A percentile compares a stretch with the other conserved stretches of the same genome.
Conservation (phyloP, 2,113 vertebrate genomes). For the Halcyon senegalensis region DNA sequence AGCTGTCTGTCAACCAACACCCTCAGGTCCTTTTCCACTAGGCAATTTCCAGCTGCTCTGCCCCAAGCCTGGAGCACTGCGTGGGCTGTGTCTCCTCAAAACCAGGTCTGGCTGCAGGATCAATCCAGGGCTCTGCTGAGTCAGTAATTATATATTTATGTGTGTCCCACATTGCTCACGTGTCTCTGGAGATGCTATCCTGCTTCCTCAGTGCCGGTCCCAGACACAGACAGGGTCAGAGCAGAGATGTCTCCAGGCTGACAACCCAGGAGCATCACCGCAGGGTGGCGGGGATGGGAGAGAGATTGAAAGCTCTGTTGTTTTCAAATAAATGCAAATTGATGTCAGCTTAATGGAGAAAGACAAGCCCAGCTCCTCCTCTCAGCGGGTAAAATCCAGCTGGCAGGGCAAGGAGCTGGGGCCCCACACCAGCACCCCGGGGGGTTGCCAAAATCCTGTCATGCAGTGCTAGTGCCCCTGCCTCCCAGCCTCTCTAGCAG, state of each 20-base stretch:
- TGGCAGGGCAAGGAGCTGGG: neutral
- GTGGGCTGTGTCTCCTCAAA: neutral
- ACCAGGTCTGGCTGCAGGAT: neutral
- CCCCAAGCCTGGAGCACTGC: neutral
- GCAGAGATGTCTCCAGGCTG: neutral
- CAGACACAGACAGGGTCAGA: fast-evolving
- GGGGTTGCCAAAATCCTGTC: neutral
- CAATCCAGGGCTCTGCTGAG: neutral
- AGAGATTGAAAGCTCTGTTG: neutral
- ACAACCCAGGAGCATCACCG: neutral
- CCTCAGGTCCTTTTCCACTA: too few relatives aligned
- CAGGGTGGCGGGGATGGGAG: neutral
- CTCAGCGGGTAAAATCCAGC: neutral
- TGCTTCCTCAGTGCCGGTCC: neutral
- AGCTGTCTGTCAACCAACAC: too few relatives aligned
- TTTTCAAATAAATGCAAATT: neutral
- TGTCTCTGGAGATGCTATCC: neutral
- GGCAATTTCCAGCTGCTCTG: neutral
- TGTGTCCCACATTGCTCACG: neutral
- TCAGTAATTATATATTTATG: too few relatives aligned
- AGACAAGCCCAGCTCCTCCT: neutral
- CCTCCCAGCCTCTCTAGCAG: too few relatives aligned
- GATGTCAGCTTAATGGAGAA: neutral
- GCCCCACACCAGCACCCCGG: neutral
- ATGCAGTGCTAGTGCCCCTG: neutral